Evolutionary conservation across 2,888 invertebrate species (phyloP).

Genomic region (Macrosiphum euphorbiae): DNA sequence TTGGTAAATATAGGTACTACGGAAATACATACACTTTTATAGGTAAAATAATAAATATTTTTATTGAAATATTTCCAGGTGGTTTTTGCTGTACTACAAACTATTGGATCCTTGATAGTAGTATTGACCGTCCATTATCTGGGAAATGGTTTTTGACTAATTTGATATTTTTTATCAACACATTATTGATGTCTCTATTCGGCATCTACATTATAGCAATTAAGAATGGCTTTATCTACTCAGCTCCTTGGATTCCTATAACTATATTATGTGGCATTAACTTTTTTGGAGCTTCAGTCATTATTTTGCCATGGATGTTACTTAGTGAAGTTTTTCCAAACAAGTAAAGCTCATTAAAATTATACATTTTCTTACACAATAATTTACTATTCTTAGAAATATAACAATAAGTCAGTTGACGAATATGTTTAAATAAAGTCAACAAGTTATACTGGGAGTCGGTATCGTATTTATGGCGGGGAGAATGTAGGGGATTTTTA

Average conservation of each 20-base stretch:
- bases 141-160: constrained; percentile 65
- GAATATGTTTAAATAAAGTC: no score
- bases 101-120: constrained; percentile 51
- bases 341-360: not conserved
- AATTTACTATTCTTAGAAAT: no score
- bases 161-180: constrained; percentile 48
- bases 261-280: not conserved
- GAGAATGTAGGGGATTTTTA: no score
- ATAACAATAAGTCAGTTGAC: no score
- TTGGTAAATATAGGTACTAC: not conserved
- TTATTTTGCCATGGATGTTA: constrained; percentile 22
- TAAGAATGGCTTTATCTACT: not conserved
- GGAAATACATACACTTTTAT: not conserved
- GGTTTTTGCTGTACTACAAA: constrained; percentile 27
- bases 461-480: no score
- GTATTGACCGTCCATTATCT: constrained; percentile 54
- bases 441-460: no score
- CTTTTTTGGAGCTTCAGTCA: not conserved
- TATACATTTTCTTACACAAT: no score
- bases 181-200: constrained; percentile 46
- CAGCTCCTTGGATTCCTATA: constrained; percentile 22
- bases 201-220: constrained; percentile 48
- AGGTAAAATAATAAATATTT: not conserved
- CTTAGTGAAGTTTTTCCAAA: constrained; percentile 39
- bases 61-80: not conserved